These are phyloP conservation scores for Notothenia coriiceps DNA, from an alignment of 2,113 vertebrate genomes.

Conservation along the genomic window DNA sequence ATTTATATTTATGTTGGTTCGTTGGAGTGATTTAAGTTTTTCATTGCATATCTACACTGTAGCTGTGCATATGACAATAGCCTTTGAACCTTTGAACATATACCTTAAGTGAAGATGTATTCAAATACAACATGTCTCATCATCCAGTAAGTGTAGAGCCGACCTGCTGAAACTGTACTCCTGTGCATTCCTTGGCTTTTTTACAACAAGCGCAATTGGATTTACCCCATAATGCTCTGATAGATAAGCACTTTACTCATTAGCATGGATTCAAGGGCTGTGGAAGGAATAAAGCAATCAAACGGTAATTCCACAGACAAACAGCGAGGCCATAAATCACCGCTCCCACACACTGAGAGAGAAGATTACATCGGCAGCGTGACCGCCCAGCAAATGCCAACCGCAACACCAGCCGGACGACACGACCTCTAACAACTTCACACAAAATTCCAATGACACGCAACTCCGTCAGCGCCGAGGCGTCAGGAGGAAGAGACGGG, in stretches of 20 bases:
- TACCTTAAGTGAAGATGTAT: background rate
- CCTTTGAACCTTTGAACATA: too few relatives aligned
- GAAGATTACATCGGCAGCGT: slow-evolving; percentile 59
- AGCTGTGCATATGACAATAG: too few relatives aligned
- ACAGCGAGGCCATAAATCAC: slow-evolving; percentile 73
- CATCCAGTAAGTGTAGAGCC: background rate
- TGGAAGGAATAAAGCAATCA: slow-evolving; percentile 78
- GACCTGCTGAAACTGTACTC: slow-evolving; percentile 50
- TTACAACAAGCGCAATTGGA: slow-evolving; percentile 63
- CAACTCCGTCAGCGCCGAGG: slow-evolving; percentile 15
- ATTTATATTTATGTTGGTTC: too few relatives aligned
- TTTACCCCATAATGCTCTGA: slow-evolving; percentile 62
- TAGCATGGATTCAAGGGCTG: slow-evolving; percentile 71
- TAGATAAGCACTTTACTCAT: slow-evolving; percentile 79
- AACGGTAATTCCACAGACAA: slow-evolving; percentile 73
- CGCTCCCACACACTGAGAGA: slow-evolving; percentile 51
- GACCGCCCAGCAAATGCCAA: slow-evolving; percentile 62
- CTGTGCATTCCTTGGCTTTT: slow-evolving; percentile 37
- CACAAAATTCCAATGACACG: slow-evolving; percentile 50
- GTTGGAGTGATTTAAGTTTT: too few relatives aligned
- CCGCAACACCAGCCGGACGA: slow-evolving; percentile 32
- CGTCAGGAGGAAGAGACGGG: background rate
- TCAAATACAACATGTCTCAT: background rate
- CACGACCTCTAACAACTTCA: slow-evolving; percentile 64
- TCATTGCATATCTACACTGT: too few relatives aligned